phyloP scores from a whole-genome alignment of 2,797 vertebrate species.

The Hippoglossus hippoglossus region DNA sequence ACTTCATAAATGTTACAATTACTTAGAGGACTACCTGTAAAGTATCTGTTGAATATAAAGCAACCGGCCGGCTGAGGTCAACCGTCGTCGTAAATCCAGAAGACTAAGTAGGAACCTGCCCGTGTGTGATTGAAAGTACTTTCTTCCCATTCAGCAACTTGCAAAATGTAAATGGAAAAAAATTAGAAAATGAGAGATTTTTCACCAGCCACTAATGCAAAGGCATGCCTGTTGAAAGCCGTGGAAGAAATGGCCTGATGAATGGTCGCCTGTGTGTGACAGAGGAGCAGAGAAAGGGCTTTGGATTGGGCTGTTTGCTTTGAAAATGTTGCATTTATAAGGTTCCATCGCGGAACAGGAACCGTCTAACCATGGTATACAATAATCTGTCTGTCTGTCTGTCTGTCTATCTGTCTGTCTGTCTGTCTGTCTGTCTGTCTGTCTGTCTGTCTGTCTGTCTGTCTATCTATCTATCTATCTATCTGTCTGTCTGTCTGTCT shows the following conservation, averaged over 20 bases:
- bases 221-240: slow-evolving; percentile 35
- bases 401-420: too few species aligned
- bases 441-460: too few species aligned
- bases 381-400: too few species aligned
- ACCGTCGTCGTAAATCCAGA: slow-evolving; percentile 58
- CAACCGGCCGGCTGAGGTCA: slow-evolving; percentile 38
- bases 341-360: not conserved
- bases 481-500: too few species aligned
- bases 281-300: slow-evolving; percentile 2
- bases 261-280: slow-evolving; percentile 39
- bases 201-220: slow-evolving; percentile 52
- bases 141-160: slow-evolving; percentile 37
- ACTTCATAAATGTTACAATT: slow-evolving; percentile 63
- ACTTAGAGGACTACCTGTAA: slow-evolving; percentile 55
- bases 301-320: slow-evolving; percentile 8
- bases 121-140: slow-evolving; percentile 33
- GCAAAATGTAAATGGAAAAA: slow-evolving; percentile 46
- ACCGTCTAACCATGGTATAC: not conserved
- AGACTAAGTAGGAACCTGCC: slow-evolving; percentile 52
- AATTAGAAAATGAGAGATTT: slow-evolving; percentile 32
- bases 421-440: too few species aligned
- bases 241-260: slow-evolving; percentile 43
- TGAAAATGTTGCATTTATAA: slow-evolving; percentile 13
- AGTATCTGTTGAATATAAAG: slow-evolving; percentile 61
- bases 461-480: too few species aligned